phyloP scores from a whole-genome alignment of 2,888 invertebrate genomes.

The Limnephilus auricula region DNA sequence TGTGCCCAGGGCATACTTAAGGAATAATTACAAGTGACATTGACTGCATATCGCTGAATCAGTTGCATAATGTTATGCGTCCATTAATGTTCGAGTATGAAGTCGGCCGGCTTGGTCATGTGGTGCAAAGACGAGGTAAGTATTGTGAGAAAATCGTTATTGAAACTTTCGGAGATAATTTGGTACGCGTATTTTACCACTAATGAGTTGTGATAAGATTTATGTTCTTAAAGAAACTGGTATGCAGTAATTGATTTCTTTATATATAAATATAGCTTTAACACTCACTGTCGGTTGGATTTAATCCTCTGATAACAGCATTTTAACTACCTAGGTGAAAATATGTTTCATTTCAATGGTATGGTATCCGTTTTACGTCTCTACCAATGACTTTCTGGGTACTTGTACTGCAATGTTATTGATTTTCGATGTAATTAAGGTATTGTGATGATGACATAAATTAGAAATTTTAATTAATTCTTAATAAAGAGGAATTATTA shows the following conservation, averaged over 20 bases:
- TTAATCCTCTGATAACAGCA: neutral
- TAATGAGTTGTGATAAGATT: conserved; percentile 2
- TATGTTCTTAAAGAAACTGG: neutral
- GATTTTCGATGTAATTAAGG: neutral
- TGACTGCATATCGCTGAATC: conserved; percentile 13
- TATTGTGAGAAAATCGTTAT: conserved; percentile 6
- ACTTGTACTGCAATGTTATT: neutral
- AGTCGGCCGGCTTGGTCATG: neutral
- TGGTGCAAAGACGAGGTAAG: neutral
- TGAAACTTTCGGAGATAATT: neutral
- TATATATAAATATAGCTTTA: neutral
- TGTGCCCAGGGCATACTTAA: conserved; percentile 11
- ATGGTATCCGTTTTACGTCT: neutral
- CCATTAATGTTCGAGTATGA: conserved; percentile 20
- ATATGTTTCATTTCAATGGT: neutral
- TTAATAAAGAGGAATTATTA: neutral
- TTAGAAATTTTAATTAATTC: neutral
- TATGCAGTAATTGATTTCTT: neutral
- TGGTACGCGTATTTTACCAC: neutral
- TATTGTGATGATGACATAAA: neutral
- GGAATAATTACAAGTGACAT: conserved; percentile 41
- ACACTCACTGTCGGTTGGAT: neutral
- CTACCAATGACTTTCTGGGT: neutral
- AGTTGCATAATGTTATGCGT: conserved; percentile 25
- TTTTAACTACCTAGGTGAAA: neutral